phyloP scores from a whole-genome alignment of 2,797 vertebrate species.

The Argya squamiceps region DNA sequence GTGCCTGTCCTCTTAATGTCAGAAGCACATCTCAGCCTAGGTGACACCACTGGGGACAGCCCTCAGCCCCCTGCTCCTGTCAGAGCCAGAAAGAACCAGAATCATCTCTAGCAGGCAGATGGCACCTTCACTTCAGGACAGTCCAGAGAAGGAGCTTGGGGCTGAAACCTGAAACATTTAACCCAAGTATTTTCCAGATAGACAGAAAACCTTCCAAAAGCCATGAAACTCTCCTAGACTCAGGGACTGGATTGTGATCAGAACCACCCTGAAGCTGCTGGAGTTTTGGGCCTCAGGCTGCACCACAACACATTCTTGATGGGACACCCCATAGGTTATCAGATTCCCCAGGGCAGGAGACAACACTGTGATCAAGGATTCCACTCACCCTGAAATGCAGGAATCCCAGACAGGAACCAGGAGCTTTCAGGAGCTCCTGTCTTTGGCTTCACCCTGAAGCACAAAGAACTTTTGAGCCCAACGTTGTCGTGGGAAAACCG shows the following conservation, averaged over 20 bases:
- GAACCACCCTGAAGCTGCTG: background rate
- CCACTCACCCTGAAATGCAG: background rate
- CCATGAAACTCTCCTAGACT: background rate
- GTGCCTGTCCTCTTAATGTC: background rate
- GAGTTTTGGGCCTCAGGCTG: background rate
- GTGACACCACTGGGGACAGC: background rate
- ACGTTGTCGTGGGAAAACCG: background rate
- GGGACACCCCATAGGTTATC: background rate
- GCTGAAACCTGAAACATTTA: background rate
- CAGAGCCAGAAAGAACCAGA: background rate
- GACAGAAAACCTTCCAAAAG: accelerated
- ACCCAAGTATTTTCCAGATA: background rate
- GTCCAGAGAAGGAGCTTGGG: background rate
- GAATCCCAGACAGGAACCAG: accelerated
- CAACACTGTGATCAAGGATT: background rate
- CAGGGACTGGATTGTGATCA: accelerated
- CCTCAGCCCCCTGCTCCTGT: accelerated
- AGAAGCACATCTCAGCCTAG: background rate
- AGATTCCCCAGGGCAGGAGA: background rate
- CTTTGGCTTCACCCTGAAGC: background rate
- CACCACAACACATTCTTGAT: background rate
- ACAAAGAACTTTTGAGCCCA: background rate
- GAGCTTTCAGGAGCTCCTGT: background rate
- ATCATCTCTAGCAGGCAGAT: background rate
- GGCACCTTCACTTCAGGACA: background rate